These are phyloP conservation scores for Tragelaphus eurycerus DNA, from an alignment of 2,797 vertebrate genomes.

Conservation along the genomic window DNA sequence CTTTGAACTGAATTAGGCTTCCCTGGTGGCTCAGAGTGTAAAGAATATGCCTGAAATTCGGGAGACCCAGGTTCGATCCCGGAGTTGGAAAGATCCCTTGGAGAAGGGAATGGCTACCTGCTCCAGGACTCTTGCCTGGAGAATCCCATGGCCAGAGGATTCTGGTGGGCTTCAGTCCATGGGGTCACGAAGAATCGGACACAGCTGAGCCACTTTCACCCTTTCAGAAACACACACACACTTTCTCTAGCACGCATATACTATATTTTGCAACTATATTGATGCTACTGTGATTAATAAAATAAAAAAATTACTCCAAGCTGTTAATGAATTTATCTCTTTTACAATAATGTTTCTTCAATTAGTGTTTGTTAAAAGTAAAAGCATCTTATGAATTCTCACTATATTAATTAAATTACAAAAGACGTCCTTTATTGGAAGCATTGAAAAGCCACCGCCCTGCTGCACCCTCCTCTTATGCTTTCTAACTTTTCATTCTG, in stretches of 20 bases:
- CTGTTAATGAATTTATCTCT: background rate
- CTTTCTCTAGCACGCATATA: background rate
- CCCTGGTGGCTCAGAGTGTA: background rate
- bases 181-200: background rate
- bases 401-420: background rate
- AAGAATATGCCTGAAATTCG: background rate
- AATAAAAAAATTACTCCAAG: background rate
- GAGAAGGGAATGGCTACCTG: background rate
- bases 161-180: background rate
- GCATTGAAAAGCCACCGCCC: background rate
- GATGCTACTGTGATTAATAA: background rate
- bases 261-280: background rate
- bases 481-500: background rate
- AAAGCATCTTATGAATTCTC: background rate
- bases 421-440: background rate
- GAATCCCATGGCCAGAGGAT: background rate
- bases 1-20: background rate
- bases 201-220: background rate
- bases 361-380: background rate
- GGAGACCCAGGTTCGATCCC: background rate
- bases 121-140: background rate
- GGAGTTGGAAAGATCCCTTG: background rate
- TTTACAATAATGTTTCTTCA: background rate
- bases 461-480: accelerated
- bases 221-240: accelerated